Evolutionary conservation across 1,140 invertebrate genomes (phyloP).

Genomic region (Papilio dardanus): DNA sequence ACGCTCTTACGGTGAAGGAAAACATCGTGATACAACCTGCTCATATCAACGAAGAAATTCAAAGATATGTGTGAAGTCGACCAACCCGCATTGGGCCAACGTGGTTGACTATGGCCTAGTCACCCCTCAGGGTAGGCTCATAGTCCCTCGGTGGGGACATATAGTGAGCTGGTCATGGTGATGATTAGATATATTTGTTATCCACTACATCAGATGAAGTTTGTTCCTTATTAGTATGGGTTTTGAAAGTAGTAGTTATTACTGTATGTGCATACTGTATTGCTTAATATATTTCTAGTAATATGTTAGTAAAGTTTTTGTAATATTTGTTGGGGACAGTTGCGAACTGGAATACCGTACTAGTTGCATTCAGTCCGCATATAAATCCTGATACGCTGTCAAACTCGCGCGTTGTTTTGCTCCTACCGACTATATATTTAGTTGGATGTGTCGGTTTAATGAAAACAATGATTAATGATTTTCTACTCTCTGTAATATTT

Average conservation of each 20-base stretch:
- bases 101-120: too few species aligned
- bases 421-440: conserved; percentile 6
- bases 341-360: neutral
- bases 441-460: conserved; percentile 13
- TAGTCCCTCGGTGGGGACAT: too few species aligned
- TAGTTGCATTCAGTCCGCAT: conserved; percentile 23
- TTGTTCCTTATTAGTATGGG: neutral
- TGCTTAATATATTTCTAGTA: neutral
- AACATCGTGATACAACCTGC: too few species aligned
- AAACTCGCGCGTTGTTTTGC: conserved; percentile 24
- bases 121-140: too few species aligned
- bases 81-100: too few species aligned
- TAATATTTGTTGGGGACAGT: conserved; percentile 27
- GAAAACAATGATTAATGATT: conserved; percentile 22
- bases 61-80: too few species aligned
- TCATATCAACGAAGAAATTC: too few species aligned
- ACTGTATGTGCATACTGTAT: neutral
- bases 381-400: conserved; percentile 33
- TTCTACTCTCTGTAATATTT: neutral
- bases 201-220: neutral
- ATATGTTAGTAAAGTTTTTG: conserved; percentile 2
- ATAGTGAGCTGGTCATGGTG: too few species aligned
- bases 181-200: neutral
- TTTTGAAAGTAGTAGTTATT: neutral
- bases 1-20: too few species aligned